phyloP scores from a whole-genome alignment of 2,888 invertebrate genomes.

The Drosophila parthenogenetica region DNA sequence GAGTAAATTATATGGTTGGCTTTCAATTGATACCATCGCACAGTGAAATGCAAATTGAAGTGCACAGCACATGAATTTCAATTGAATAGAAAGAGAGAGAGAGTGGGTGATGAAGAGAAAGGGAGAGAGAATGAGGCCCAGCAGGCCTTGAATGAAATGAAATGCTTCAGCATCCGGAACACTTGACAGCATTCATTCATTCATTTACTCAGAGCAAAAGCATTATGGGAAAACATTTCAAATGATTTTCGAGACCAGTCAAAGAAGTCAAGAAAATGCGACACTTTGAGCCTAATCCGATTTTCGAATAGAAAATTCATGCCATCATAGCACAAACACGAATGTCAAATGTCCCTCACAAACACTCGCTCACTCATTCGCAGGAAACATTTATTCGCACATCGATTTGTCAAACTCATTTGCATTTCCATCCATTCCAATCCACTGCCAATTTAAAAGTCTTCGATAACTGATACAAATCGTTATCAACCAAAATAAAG shows the following conservation, averaged over 20 bases:
- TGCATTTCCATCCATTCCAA: background rate
- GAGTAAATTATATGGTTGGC: constrained; percentile 46
- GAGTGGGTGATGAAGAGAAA: background rate
- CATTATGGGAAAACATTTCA: constrained; percentile 12
- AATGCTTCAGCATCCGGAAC: constrained; percentile 26
- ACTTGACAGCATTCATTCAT: constrained; percentile 27
- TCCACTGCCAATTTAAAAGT: background rate
- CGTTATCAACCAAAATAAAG: background rate
- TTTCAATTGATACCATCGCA: constrained; percentile 35
- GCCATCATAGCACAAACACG: constrained; percentile 11
- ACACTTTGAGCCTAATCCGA: constrained; percentile 36
- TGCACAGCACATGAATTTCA: constrained; percentile 40
- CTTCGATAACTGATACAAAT: constrained; percentile 1
- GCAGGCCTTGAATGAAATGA: constrained; percentile 7
- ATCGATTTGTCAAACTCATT: constrained; percentile 13
- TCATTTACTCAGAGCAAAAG: background rate
- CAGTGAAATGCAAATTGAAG: constrained; percentile 64
- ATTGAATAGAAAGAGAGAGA: constrained; percentile 9
- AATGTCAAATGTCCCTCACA: constrained; percentile 9
- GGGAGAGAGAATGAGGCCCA: background rate
- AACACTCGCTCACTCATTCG: background rate
- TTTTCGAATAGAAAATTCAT: constrained; percentile 30
- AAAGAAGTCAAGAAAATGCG: constrained; percentile 33
- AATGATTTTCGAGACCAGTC: constrained; percentile 13
- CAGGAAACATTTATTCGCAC: background rate